Evolutionary conservation across 2,888 invertebrate species (phyloP).

Genomic region (Petrolisthes cinctipes): DNA sequence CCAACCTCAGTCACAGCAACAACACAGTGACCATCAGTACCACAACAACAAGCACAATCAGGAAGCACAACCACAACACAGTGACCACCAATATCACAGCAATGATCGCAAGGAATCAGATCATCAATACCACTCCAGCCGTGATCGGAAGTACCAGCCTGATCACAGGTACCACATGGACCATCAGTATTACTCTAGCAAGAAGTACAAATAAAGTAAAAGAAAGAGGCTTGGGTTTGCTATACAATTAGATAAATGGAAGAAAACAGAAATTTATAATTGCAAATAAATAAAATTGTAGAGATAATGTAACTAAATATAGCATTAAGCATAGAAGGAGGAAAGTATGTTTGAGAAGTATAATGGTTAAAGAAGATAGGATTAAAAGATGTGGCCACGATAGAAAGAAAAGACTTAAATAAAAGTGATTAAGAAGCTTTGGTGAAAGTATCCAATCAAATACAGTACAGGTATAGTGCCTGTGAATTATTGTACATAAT

Average conservation of each 20-base stretch:
- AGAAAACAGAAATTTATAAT: background rate
- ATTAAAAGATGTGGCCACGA: too few species aligned
- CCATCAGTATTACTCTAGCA: constrained; percentile 57
- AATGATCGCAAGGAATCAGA: constrained; percentile 34
- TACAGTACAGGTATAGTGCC: too few species aligned
- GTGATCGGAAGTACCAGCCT: constrained; percentile 38
- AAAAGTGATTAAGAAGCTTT: too few species aligned
- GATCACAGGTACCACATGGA: constrained; percentile 51
- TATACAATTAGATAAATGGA: background rate
- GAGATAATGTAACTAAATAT: background rate
- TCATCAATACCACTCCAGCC: constrained; percentile 57
- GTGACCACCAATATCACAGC: constrained; percentile 52
- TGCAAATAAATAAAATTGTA: background rate
- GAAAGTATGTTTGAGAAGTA: too few species aligned
- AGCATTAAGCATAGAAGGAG: background rate
- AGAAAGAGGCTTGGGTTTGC: too few species aligned
- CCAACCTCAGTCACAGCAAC: constrained; percentile 23
- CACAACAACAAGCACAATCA: constrained; percentile 45
- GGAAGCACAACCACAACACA: constrained; percentile 31
- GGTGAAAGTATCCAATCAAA: too few species aligned
- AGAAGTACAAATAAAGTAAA: constrained; percentile 47
- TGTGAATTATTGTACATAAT: too few species aligned
- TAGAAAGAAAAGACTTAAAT: too few species aligned
- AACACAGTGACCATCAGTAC: constrained; percentile 35
- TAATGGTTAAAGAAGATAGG: too few species aligned